Base-by-base conservation (phyloP, 1,140 invertebrate species). In the Stegodyphus dumicola region DNA sequence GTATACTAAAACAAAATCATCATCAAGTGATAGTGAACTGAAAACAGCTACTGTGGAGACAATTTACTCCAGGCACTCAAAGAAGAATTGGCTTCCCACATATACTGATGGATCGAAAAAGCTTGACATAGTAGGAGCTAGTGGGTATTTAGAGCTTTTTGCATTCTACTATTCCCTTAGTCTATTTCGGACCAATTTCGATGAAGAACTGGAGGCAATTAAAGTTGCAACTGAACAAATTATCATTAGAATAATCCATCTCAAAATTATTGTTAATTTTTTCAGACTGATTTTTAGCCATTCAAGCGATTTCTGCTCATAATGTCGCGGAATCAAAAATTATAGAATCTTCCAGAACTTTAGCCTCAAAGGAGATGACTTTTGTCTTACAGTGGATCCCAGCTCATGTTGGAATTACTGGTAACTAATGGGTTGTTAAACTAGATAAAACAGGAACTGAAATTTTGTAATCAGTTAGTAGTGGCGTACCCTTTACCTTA, bases 221-320 rank as follows among this genome's bases (percentile, higher is more conserved):
- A 66, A n/a, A 66, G 17, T 66, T 66, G 17, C 65, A 66, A 66
- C 65, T 66, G 65, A 66, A 66, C 65, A 66, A 66, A 66, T 66
- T n/a, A 6, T 11, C n/a, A 66, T 11, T n/a, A 66, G 65, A 66
- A 17, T 7, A 6, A 11, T 66, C n/a, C 10, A 66, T 6, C n/a
- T 66, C 7, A 66, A 66, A 66, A 17, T 6, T n/a, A 66, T 66
- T 66, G 65, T n/a, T 7, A n/a, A 66, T 66, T 11, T 17, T 66
- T 17, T 66, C 65, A n/a, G 65, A 66, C n/a, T 66, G 6, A 7
- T 11, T 66, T 66, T 7, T n/a, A 17, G 65, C n/a, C 65, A n/a
- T n/a, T 17, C 13, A 56, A 56, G 54, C 7, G 7, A 56, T 56
- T 56, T 56, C 54, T 56, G 54, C 54, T 7, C 54, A 56, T 66